A percentile compares a stretch with the other conserved stretches of the same genome.
phyloP scores from a whole-genome alignment of 2,888 invertebrate genomes.

The Epinotia nisella region DNA sequence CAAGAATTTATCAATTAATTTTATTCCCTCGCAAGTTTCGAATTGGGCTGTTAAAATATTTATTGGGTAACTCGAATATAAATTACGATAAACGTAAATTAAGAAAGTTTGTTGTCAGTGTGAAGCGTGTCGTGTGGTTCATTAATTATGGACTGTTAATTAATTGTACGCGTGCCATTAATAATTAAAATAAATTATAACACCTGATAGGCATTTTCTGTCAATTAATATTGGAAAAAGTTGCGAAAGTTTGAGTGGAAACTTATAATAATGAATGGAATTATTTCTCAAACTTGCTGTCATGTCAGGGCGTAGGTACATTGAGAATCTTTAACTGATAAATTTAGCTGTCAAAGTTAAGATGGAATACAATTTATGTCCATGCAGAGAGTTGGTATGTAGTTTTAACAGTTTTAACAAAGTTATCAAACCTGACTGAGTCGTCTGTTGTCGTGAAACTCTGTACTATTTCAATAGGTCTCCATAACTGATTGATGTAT shows the following conservation, averaged over 20 bases:
- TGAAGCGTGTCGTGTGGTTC: conserved; percentile 48
- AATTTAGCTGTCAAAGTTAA: conserved; percentile 24
- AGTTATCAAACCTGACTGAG: conserved; percentile 8
- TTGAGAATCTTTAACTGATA: conserved; percentile 17
- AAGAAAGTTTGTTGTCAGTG: conserved; percentile 50
- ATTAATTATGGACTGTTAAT: conserved; percentile 54
- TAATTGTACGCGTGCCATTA: conserved; percentile 50
- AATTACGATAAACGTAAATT: conserved; percentile 49
- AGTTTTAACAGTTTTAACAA: conserved; percentile 21
- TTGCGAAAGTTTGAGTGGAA: not conserved
- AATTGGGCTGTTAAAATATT: conserved; percentile 43
- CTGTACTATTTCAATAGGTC: not conserved
- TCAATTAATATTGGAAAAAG: conserved; percentile 9
- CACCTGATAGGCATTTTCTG: conserved; percentile 8
- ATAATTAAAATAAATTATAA: conserved; percentile 36
- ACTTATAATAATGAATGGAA: not conserved
- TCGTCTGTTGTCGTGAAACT: not conserved
- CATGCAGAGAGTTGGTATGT: conserved; percentile 7
- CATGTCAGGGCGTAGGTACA: not conserved
- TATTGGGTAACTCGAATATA: conserved; percentile 44
- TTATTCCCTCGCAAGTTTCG: not conserved
- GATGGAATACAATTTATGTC: conserved; percentile 32
- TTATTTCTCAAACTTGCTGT: not conserved
- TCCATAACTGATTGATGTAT: conserved; percentile 4
- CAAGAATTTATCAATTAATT: conserved; percentile 23